Evolutionary conservation across 2,888 invertebrate species (phyloP), one percentile per base, ranked within the genome.

Genomic region (Rhimphoctona megacephalus): DNA sequence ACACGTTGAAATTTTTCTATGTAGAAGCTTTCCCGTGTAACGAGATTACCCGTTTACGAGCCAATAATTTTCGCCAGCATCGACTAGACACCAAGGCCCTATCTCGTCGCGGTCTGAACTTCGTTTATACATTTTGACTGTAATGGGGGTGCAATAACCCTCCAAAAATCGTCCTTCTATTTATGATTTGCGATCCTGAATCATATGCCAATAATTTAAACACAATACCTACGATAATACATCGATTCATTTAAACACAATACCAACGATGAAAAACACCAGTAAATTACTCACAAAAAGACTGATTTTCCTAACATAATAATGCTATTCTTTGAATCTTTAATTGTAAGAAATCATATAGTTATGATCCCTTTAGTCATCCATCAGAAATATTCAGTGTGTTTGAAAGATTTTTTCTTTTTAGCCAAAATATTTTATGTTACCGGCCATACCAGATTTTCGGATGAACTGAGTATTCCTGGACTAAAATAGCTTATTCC

Each of bases 21-120:
- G 82, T 81, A 77, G 82, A 82, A 82, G 82, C 82, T 77, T 82
- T 82, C 39, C 33, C 76, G 82, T 82, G 82, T 82, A 70, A 61
- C 69, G 69, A 69, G 57, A 77, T 77, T 33, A 66, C n/a, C 67
- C 69, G 61, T 82, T 82, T 82, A 82, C 82, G 82, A 82, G 69
- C 70, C 77, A 77, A 77, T 82, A 36, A 70, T 77, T 76, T 77
- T 61, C 76, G 57, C 49, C 66, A 74, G 66, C 74, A 81, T 43
- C n/a, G 81, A 36, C 70, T 69, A 76, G 69, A 61, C 82, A 25
- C 33, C 43, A 33, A 14, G n/a, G 49, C 30, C 25, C 46, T 19
- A 69, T 57, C 74, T 67, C 49, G 61, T 73, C 70, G 57, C 49
- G 3, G 36, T 49, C 49, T 61, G 25, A 52, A 82, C 76, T 77